Evolutionary conservation across 2,113 vertebrate genomes (phyloP).

Genomic region (Callionymus lyra): DNA sequence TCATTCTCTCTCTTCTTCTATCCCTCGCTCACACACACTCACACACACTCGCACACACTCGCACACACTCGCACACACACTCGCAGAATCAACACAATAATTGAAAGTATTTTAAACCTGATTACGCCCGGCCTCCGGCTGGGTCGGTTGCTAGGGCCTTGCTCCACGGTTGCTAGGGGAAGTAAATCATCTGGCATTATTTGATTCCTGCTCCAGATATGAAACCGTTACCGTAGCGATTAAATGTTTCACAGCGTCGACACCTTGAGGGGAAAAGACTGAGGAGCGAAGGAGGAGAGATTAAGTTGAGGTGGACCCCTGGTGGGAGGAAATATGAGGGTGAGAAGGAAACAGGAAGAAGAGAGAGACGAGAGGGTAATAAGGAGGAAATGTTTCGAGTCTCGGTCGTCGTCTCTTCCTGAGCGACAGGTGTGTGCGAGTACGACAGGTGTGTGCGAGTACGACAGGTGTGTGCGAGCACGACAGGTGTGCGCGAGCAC

Average conservation of each 20-base stretch:
- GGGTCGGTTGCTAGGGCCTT: slow-evolving; percentile 99
- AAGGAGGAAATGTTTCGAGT: slow-evolving; percentile 53
- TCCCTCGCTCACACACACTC: slow-evolving; percentile 19
- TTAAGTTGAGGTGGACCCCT: slow-evolving; percentile 31
- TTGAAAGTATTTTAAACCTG: slow-evolving; percentile 99
- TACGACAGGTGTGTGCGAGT: slow-evolving; percentile 5
- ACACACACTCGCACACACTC: slow-evolving; percentile 1
- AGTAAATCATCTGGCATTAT: slow-evolving; percentile 99
- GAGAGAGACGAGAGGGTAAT: slow-evolving; percentile 48
- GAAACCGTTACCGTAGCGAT: slow-evolving; percentile 99
- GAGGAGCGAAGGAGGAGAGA: slow-evolving; percentile 26
- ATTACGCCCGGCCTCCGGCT: slow-evolving; percentile 97
- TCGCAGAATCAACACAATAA: slow-evolving; percentile 90
- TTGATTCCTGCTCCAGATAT: slow-evolving; percentile 99
- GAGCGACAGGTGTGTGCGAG: slow-evolving; percentile 22
- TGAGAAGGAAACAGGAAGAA: slow-evolving; percentile 23
- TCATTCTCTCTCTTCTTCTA: slow-evolving; percentile 2
- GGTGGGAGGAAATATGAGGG: slow-evolving; percentile 43
- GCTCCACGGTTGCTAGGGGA: slow-evolving; percentile 99
- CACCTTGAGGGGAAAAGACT: slow-evolving; percentile 83
- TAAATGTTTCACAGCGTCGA: slow-evolving; percentile 99
- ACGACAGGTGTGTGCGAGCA: slow-evolving; percentile 4
- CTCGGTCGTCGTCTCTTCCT: slow-evolving; percentile 43
- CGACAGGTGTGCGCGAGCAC: slow-evolving; percentile 3
- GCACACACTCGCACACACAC: slow-evolving; percentile 5